Conservation (phyloP, 2,113 vertebrate species). For the Carassius gibelio region DNA sequence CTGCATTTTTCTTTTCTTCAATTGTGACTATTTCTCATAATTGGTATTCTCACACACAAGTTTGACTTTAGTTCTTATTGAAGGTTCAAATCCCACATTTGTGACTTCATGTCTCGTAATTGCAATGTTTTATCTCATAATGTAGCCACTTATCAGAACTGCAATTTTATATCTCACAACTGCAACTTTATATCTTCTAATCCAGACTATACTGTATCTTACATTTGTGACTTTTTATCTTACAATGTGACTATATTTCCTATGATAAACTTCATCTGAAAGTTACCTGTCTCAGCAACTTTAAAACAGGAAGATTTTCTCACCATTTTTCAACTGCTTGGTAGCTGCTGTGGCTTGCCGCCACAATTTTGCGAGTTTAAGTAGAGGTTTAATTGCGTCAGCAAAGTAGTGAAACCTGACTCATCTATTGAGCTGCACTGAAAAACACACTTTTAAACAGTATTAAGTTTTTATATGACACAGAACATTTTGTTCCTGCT, state of each 20-base stretch:
- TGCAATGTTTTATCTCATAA: background rate
- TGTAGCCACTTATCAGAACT: background rate
- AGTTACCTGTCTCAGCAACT: background rate
- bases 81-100: background rate
- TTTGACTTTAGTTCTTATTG: too few relatives aligned
- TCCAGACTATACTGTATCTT: background rate
- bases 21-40: too few relatives aligned
- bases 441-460: conserved; percentile 10
- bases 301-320: background rate
- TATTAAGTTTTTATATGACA: background rate
- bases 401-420: conserved; percentile 4
- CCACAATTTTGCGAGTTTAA: background rate
- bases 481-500: background rate
- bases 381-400: background rate
- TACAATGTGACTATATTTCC: background rate
- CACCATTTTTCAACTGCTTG: background rate
- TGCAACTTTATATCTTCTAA: background rate
- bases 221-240: background rate
- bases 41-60: too few relatives aligned
- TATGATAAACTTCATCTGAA: background rate
- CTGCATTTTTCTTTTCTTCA: too few relatives aligned
- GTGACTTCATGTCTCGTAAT: background rate
- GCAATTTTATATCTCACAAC: background rate
- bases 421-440: background rate
- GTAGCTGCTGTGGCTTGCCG: background rate